Evolutionary conservation across 30 jellyfish, hydroid and myxozoan genomes (phyloP), one percentile per base, ranked within the genome.

Genomic region (Mastigias papua): DNA sequence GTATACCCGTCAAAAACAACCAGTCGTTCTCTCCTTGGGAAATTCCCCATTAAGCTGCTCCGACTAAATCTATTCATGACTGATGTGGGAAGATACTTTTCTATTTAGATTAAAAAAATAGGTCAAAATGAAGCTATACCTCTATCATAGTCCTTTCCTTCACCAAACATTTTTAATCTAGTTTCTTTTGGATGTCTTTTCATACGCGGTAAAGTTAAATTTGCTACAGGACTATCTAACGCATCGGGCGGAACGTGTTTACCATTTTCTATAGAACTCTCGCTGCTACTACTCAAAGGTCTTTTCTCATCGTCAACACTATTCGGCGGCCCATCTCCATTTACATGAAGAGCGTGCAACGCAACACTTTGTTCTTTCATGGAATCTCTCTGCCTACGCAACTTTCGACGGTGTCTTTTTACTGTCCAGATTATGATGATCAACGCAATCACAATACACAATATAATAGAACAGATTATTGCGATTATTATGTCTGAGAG

Each of bases 131-230:
- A 85, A 17, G 94, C 69, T 61, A 85, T 85, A 8, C 94, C 94
- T 67, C 30, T 85, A 34, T 73, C 94, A 34, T 85, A 85, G n/a
- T 85, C 88, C 34, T 37, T 25, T 19, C 61, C 88, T 75, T 85
- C 94, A 1, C 94, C 94, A 37, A 85, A 85, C 94, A 85, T 85
- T 71, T 85, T 85, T 73, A 85, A 73, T 34, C 73, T 85, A 17
- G 88, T 88, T 23, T 48, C 35, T 49, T 64, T 72, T 6, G 94
- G 89, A 8, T 77, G 86, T 32, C 78, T 49, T 30, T 51, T 42
- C 2, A 88, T 85, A 50, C 75, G 35, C 62, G 68, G 42, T 57
- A 85, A 20, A 6, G 94, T 68, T 71, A 73, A 32, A 50, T 32
- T 68, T 23, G 80, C 94, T 8, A 85, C 87, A 20, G 94, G 86